A percentile compares a stretch with the other conserved stretches of the same genome.
Evolutionary conservation across 64 coral and sea anemone species (phyloP).

Genomic region (Cladopsammia gracilis): DNA sequence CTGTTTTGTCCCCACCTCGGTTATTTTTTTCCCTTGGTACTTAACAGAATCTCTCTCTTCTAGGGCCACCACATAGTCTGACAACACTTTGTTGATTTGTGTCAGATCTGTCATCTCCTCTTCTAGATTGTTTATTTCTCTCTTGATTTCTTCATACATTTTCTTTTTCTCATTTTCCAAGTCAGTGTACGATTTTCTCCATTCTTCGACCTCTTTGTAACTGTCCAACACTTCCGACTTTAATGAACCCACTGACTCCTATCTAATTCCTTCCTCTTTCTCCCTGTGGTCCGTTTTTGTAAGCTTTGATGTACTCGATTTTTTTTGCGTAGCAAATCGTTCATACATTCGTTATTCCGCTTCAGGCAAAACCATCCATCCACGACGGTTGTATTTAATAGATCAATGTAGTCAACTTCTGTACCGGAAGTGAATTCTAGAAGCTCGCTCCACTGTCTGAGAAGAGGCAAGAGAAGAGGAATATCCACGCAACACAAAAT

Average conservation of each 20-base stretch:
- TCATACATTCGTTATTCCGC: background rate
- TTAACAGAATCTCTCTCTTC: background rate
- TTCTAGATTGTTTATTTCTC: constrained; percentile 38
- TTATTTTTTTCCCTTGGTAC: constrained; percentile 24
- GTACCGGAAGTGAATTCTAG: background rate
- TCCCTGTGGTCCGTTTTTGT: background rate
- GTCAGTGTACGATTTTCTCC: constrained; percentile 31
- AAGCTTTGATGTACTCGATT: background rate
- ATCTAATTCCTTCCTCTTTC: background rate
- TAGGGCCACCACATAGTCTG: constrained; percentile 39
- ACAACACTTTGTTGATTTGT: constrained; percentile 36
- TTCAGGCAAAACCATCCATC: constrained; percentile 56
- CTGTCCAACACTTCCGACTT: background rate
- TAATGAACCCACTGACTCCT: constrained; percentile 26
- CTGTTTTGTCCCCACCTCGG: constrained; percentile 47
- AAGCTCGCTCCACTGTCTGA: background rate
- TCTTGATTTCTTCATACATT: constrained; percentile 44
- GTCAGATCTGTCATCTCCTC: constrained; percentile 42
- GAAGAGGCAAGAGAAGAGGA: background rate
- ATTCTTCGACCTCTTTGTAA: constrained; percentile 41
- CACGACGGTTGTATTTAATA: constrained; percentile 20
- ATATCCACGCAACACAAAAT: too few species aligned
- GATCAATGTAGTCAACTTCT: constrained; percentile 16
- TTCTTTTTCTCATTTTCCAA: constrained; percentile 51
- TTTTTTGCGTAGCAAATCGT: constrained; percentile 37